Percentiles rank a stretch among this genome's conserved stretches.
Conservation (phyloP, 2,797 vertebrate genomes). For the Otus scops region DNA sequence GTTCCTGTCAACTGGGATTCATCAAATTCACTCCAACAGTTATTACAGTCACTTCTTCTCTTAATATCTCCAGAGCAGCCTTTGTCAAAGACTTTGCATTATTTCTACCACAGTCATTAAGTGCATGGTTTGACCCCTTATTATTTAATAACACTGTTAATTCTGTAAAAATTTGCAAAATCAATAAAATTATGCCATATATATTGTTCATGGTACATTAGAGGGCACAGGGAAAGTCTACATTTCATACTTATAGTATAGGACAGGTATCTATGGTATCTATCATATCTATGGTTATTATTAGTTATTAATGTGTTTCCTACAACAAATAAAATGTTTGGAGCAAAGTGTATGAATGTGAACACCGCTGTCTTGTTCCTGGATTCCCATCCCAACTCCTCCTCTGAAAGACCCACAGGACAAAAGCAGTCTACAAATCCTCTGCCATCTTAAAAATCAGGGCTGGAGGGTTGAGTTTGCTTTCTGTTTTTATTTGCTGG, state of each 20-base stretch:
- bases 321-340: neutral
- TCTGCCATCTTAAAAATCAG: neutral
- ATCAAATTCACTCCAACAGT: neutral
- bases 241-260: neutral
- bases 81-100: neutral
- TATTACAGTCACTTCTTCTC: neutral
- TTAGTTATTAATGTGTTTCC: neutral
- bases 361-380: neutral
- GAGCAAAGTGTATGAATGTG: neutral
- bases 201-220: neutral
- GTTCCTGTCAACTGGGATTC: neutral
- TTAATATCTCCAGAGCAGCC: neutral
- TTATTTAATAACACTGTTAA: neutral
- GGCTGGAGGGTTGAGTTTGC: neutral
- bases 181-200: neutral
- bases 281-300: neutral
- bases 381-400: neutral
- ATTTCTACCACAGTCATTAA: neutral
- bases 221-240: neutral
- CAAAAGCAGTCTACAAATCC: neutral
- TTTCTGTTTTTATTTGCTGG: neutral
- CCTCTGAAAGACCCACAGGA: neutral
- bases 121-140: neutral
- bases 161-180: neutral
- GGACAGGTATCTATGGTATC: neutral